Conservation (phyloP, 2,888 invertebrate species). For the Disparrhopalites patrizii region DNA sequence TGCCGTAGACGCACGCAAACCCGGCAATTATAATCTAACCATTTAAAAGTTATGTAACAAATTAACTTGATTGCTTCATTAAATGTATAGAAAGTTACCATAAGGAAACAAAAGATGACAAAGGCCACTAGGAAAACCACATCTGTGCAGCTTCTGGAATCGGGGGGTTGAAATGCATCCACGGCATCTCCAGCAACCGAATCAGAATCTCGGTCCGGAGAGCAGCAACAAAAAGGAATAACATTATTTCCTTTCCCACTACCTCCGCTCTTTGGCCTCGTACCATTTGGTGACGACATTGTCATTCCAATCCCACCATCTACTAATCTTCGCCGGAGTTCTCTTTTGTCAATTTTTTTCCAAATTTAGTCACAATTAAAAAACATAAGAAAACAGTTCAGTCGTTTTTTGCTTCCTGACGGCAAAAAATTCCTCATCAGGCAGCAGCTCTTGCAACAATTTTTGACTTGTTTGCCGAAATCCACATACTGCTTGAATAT, state of each 20-base stretch:
- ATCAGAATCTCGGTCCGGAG: neutral
- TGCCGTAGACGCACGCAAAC: conserved; percentile 83
- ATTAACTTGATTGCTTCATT: neutral
- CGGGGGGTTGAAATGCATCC: conserved; percentile 19
- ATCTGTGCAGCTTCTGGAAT: conserved; percentile 69
- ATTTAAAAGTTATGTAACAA: neutral
- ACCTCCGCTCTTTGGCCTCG: too few species aligned
- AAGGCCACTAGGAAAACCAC: conserved; percentile 74
- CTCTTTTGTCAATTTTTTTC: too few species aligned
- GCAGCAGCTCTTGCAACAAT: too few species aligned
- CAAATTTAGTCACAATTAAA: too few species aligned
- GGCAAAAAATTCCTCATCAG: too few species aligned
- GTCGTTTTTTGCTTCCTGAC: too few species aligned
- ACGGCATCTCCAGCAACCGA: neutral
- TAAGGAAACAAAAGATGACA: conserved; percentile 73
- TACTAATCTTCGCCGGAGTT: too few species aligned
- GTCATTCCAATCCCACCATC: too few species aligned
- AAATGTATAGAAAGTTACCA: conserved; percentile 59
- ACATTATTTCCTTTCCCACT: neutral
- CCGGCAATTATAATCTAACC: conserved; percentile 73
- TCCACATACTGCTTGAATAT: too few species aligned
- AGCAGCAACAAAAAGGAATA: conserved; percentile 13
- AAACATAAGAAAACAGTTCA: too few species aligned
- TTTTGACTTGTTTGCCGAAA: too few species aligned
- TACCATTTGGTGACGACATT: too few species aligned